Evolutionary conservation across 2,113 vertebrate species (phyloP), one percentile per base, ranked within the genome.

Genomic region (Clarias batrachus): DNA sequence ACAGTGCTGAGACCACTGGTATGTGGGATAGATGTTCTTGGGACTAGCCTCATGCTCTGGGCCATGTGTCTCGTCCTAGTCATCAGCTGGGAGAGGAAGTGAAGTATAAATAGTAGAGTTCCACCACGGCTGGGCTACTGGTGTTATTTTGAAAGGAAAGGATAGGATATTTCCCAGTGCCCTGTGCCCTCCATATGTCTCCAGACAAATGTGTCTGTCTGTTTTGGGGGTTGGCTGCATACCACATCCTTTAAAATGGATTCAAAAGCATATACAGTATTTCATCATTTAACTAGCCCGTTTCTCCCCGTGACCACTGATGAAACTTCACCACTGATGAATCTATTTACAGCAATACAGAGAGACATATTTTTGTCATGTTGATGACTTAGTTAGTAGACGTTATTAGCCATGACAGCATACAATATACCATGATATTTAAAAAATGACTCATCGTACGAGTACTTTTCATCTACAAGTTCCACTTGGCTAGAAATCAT

Each of bases 71-170:
- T 92, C 81, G 83, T 89, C 87, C 9, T 59, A 33, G 88, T 92
- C 92, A 89, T 91, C 92, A 87, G 87, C 90, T 88, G 89, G 87
- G 86, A 88, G 89, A 93, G 92, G 93, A 94, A 93, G 91, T 90
- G 81, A 81, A 89, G 78, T 90, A 90, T 92, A 92, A 93, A 92
- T 90, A 91, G 87, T 94, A 91, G 93, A 93, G 93, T 94, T 95
- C 92, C 93, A 92, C 83, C 56, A 85, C 30, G 25, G 83, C 74
- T 73, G 62, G 25, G 6, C 66, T 83, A 86, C 87, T 83, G 84
- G 68, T 88, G 84, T 87, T 85, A 83, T 86, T 89, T 85, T 87
- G 84, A 89, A 85, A 87, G 48, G 83, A 83, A 71, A 62, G 52
- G 68, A 89, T 87, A 89, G 52, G 66, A 89, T 86, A 89, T 77